Evolutionary conservation across 2,888 invertebrate genomes (phyloP).

Genomic region (Caenorhabditis becei): DNA sequence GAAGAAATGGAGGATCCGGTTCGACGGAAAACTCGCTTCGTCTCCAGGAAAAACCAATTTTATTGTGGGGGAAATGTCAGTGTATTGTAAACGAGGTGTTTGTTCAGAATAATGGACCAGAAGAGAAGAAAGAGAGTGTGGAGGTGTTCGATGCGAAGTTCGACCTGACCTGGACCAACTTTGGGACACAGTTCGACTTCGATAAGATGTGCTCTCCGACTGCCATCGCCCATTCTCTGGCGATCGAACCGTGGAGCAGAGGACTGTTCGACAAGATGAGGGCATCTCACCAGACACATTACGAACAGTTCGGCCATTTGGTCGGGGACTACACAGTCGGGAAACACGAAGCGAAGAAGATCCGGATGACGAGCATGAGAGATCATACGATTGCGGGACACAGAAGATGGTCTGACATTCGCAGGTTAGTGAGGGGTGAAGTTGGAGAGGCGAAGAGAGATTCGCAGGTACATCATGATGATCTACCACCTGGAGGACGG

Average conservation of each 20-base stretch:
- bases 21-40: constrained; percentile 86
- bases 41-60: constrained; percentile 50
- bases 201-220: constrained; percentile 87
- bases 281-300: constrained; percentile 89
- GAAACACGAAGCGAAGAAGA: constrained; percentile 57
- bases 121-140: constrained; percentile 28
- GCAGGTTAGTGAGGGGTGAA: constrained; percentile 61
- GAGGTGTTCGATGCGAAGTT: constrained; percentile 85
- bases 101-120: constrained; percentile 62
- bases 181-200: constrained; percentile 86
- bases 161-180: constrained; percentile 86
- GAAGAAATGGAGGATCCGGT: constrained; percentile 87
- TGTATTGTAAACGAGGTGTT: background rate
- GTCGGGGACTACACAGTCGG: constrained; percentile 66
- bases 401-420: constrained; percentile 75
- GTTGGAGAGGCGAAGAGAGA: background rate
- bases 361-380: constrained; percentile 87
- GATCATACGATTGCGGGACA: constrained; percentile 88
- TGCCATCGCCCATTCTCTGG: constrained; percentile 87
- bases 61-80: constrained; percentile 18
- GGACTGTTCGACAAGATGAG: constrained; percentile 86
- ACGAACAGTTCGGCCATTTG: constrained; percentile 86
- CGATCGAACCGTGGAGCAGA: constrained; percentile 88
- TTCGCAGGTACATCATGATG: constrained; percentile 85
- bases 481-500: constrained; percentile 88